These are phyloP conservation scores for Reticulitermes speratus DNA, from an alignment of 1,140 invertebrate species.

Conservation along the genomic window DNA sequence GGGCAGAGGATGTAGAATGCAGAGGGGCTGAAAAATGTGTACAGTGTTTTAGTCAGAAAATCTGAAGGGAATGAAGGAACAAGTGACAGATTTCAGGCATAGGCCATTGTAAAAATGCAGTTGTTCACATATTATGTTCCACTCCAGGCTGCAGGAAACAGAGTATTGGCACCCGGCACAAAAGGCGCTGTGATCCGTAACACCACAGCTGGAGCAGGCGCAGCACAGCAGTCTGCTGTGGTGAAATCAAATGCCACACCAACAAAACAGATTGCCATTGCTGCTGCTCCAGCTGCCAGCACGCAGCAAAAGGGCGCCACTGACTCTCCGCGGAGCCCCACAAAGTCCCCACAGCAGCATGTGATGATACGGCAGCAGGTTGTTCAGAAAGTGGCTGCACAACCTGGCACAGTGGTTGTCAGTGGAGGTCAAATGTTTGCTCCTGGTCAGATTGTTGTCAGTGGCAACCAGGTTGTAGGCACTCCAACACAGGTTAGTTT, in stretches of 20 bases:
- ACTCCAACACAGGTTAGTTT: constrained; percentile 38
- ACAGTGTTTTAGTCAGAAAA: too few species aligned
- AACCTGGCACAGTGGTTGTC: constrained; percentile 38
- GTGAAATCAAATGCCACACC: neutral
- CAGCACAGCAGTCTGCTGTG: neutral
- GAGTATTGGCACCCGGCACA: constrained; percentile 23
- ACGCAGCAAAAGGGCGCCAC: neutral
- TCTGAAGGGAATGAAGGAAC: too few species aligned
- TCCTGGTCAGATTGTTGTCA: constrained; percentile 40
- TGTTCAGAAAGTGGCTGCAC: constrained; percentile 38
- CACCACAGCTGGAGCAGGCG: neutral
- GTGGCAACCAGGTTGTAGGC: constrained; percentile 36
- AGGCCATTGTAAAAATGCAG: neutral
- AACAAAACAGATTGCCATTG: neutral
- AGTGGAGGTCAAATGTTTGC: constrained; percentile 40
- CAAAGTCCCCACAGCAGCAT: constrained; percentile 32
- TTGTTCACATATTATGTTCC: neutral
- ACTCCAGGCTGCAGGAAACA: constrained; percentile 22
- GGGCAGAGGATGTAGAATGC: too few species aligned
- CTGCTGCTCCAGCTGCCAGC: constrained; percentile 21
- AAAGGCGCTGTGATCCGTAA: constrained; percentile 13
- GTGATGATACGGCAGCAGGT: constrained; percentile 39
- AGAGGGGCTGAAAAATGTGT: too few species aligned
- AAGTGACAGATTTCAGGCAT: too few species aligned
- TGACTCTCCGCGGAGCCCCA: constrained; percentile 16